Evolutionary conservation across 2,797 vertebrate genomes (phyloP).

Genomic region (Falco novaeseelandiae): DNA sequence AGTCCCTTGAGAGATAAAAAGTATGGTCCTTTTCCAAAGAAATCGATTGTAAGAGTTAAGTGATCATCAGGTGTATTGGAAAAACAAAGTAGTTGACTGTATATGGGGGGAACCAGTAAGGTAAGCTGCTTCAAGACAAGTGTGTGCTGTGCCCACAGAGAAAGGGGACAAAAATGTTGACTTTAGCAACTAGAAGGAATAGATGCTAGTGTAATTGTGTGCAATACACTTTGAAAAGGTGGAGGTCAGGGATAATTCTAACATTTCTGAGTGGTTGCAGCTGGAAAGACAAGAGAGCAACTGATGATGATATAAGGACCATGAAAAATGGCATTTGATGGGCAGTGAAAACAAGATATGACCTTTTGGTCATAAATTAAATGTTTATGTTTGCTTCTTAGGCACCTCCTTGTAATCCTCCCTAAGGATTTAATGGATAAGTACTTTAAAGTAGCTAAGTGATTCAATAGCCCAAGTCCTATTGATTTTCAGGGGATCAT

Average conservation of each 20-base stretch:
- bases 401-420: slow-evolving; percentile 45
- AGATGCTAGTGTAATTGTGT: neutral
- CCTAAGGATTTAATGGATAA: slow-evolving; percentile 30
- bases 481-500: slow-evolving; percentile 55
- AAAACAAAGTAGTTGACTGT: neutral
- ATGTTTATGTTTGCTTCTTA: neutral
- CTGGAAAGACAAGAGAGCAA: neutral
- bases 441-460: slow-evolving; percentile 35
- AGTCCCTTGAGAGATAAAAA: neutral
- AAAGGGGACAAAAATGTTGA: neutral
- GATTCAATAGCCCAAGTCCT: slow-evolving; percentile 16
- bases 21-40: neutral
- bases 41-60: neutral
- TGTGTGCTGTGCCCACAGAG: neutral
- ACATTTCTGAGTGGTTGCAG: neutral
- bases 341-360: neutral
- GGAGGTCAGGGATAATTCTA: neutral
- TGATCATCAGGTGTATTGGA: neutral
- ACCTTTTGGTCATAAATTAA: slow-evolving; percentile 17
- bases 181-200: neutral
- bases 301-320: neutral
- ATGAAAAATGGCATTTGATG: neutral
- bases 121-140: neutral
- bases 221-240: neutral
- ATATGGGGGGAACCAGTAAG: neutral